Conservation (phyloP, 2,113 vertebrate genomes). For the Spheniscus mendiculus region DNA sequence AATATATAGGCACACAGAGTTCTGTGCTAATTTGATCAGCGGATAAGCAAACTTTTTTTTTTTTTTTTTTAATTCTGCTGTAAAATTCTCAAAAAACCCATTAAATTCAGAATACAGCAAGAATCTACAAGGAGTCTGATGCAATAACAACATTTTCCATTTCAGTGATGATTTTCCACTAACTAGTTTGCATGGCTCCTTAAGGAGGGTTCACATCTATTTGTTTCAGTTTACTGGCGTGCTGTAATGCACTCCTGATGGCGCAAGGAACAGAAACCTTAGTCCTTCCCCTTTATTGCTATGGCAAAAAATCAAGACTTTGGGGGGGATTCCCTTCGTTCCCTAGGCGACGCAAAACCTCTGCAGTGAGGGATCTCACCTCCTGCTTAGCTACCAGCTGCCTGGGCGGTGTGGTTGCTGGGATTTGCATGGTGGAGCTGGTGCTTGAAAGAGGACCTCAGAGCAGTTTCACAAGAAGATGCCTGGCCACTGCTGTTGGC, state of each 20-base stretch:
- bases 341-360: background rate
- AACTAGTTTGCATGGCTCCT: background rate
- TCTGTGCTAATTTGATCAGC: slow-evolving; percentile 21
- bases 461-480: background rate
- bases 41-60: background rate
- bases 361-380: background rate
- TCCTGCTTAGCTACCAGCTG: background rate
- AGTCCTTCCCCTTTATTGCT: background rate
- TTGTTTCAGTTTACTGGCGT: background rate
- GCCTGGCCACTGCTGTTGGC: background rate
- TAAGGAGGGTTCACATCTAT: background rate
- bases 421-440: background rate
- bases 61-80: background rate
- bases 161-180: background rate
- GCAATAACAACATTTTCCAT: background rate
- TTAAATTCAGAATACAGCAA: background rate
- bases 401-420: background rate
- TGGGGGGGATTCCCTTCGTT: background rate
- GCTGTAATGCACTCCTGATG: accelerated
- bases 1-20: background rate
- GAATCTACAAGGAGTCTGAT: background rate
- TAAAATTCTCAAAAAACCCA: background rate
- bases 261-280: background rate
- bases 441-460: background rate
- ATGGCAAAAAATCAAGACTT: background rate